Base-by-base conservation (phyloP, 2,113 vertebrate species). In the Jacana jacana region DNA sequence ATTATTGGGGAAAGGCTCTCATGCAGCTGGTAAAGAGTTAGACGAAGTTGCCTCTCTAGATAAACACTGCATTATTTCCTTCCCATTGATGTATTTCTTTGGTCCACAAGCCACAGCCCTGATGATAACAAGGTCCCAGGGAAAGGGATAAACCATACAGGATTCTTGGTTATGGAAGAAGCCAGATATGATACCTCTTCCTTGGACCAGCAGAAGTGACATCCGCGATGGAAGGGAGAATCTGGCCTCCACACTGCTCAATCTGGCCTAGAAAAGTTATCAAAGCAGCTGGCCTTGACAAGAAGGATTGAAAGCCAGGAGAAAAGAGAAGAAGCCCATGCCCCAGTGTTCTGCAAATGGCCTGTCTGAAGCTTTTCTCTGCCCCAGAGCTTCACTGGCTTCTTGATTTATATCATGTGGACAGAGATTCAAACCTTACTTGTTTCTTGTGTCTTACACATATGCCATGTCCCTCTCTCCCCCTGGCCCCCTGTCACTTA, bases 21-120 rank as follows among this genome's bases (percentile, higher is more conserved):
- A 44, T 11, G 18, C 11, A 91, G 30, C 37, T 79, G 46, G 17
- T 17, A 5, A 14, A 33, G 73, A 40, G 55, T 11, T 60, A 42
- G 33, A 8, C 42, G 71, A 55, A 82, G 52, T 33, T 83, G 17
- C 35, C 46, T 55, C 60, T 78, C 23, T 22, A 39, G 30, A 64
- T 3, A 23, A 28, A 24, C 16, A 37, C 42, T 17, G 46, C 18
- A 23, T 1, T 6, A 46, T 30, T 24, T 42, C 19, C 48, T 35
- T 61, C 68, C 16, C 28, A 28, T 6, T 15, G 40, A 25, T 25
- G 28, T 24, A 20, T 30, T 86, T 60, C 48, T 81, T 58, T 27
- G 25, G 28, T 33, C 11, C 14, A n/a, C 12, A 27, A 54, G 8
- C n/a, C 10, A 0, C 1, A 18, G n/a, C 9, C 35, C 20, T 1